Evolutionary conservation across 2,888 invertebrate genomes (phyloP), one percentile per base, ranked within the genome.

Genomic region (Bombyx huttoni): DNA sequence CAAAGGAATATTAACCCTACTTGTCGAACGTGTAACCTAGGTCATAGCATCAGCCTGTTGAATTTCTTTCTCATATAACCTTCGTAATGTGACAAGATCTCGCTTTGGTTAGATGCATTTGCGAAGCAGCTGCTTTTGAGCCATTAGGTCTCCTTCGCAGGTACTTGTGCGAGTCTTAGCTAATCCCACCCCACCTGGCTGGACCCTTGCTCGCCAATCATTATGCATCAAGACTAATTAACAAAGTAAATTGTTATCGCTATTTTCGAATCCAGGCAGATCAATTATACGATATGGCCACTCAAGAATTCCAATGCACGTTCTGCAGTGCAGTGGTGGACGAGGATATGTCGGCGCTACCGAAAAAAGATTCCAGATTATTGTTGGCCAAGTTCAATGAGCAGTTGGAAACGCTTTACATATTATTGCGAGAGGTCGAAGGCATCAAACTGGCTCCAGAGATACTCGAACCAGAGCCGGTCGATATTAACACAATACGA

Each of bases 391-490:
- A 95, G 75, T 98, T 97, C 75, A 98, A 98, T 73, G 97, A 98
- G 75, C 98, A 98, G 75, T 87, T 98, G 57, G 96, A 98, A 76
- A 95, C 96, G 0, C 86, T 98, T n/a, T 98, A 95, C 79, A 93
- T 96, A 65, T 84, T 98, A 34, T 81, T 98, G 50, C 91, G 95
- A 69, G 95, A 97, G 81, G 96, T 97, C 3, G 98, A 98, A 80
- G 96, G 97, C 60, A 96, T 98, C 49, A 96, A 96, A 86, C 81
- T 98, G 59, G 93, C 98, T 8, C 97, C 97, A 9, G 96, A 97
- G 81, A 93, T 98, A 66, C 86, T 98, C 57, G 98, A 98, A 79
- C 98, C 98, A 0, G 98, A 98, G 83, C 97, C 97, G 13, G 95
- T 95, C 0, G 96, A 96, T 72, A 94, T 96, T 53, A 95, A 94